Evolutionary conservation across 2,888 invertebrate genomes (phyloP), one percentile per base, ranked within the genome.

Genomic region (Alitta virens): DNA sequence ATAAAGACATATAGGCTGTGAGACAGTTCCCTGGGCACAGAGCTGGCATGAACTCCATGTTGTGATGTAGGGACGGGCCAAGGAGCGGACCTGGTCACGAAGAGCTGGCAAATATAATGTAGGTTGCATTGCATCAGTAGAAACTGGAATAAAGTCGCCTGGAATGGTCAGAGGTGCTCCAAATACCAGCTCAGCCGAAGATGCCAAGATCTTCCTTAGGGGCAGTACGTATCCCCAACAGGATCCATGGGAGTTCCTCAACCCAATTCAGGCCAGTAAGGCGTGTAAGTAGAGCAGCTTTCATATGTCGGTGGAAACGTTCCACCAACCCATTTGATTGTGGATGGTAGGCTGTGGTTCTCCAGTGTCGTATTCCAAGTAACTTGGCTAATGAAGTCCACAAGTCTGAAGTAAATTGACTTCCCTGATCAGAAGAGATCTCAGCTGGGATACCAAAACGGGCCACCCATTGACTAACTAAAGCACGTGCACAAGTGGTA

Each of bases 271-370:
- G 26, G 5, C 51, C 55, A n/a, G 21, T 51, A 58, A 58, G 25
- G 14, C 27, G 43, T 7, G 68, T 58, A 60, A 60, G 74, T 24
- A 81, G 64, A 0, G 83, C 77, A 0, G 80, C 71, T 70, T 81
- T 83, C 56, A 83, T 65, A 7, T 75, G 73, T 1, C 83, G 68
- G 65, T 84, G 83, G 60, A 78, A 76, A 2, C 81, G 67, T 65
- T 83, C 81, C 2, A 83, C 73, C 57, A 82, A 71, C 0, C 81
- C 82, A 58, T 83, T 83, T 0, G 78, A 67, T 50, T 74, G 71
- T 26, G 75, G 67, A 33, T 33, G 33, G 33, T 33, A 33, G 5
- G 33, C 33, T 33, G 33, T 33, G 33, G 33, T 33, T 33, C 21
- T 52, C 51, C 24, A 23, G 25, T 23, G 33, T 26, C 33, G 60